These are phyloP conservation scores for Chromis chromis DNA, from an alignment of 2,797 vertebrate species.

Conservation along the genomic window DNA sequence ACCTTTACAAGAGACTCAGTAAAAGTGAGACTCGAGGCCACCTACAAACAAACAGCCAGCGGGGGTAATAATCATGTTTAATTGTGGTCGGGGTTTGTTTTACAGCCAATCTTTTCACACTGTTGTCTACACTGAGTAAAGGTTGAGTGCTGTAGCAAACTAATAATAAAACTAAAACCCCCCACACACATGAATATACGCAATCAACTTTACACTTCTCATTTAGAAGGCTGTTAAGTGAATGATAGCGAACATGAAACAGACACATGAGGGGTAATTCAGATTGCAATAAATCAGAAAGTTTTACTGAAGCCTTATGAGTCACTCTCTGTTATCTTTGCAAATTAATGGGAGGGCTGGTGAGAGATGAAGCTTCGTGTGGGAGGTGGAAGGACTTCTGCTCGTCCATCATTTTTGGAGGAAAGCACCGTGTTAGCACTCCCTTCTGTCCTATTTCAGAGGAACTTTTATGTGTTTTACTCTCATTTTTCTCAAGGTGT, in stretches of 20 bases:
- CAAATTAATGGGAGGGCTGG: slow-evolving; percentile 3
- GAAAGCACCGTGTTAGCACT: background rate
- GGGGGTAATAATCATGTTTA: slow-evolving; percentile 35
- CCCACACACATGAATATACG: slow-evolving; percentile 21
- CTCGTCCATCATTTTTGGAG: slow-evolving; percentile 21
- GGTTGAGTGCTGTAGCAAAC: slow-evolving; percentile 9
- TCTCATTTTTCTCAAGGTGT: slow-evolving; percentile 11
- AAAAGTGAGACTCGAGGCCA: slow-evolving; percentile 37
- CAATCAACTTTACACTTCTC: slow-evolving; percentile 37
- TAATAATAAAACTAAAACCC: slow-evolving; percentile 34
- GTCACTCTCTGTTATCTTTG: slow-evolving; percentile 26
- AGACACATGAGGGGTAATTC: slow-evolving; percentile 17
- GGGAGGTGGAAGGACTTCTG: slow-evolving; percentile 23
- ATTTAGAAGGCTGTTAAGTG: slow-evolving; percentile 38
- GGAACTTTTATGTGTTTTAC: slow-evolving; percentile 11
- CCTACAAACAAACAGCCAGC: slow-evolving; percentile 54
- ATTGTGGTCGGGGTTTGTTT: slow-evolving; percentile 45
- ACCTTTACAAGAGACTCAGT: slow-evolving; percentile 22
- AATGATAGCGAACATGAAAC: slow-evolving; percentile 40
- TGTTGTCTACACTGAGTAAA: slow-evolving; percentile 28
- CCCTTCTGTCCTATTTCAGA: slow-evolving; percentile 7
- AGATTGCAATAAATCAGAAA: slow-evolving; percentile 22
- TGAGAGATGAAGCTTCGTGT: slow-evolving; percentile 6
- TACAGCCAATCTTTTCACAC: slow-evolving; percentile 30
- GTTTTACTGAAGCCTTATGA: slow-evolving; percentile 5